These are phyloP conservation scores for Lucifuga dentata DNA, from an alignment of 2,113 vertebrate species.

Conservation along the genomic window DNA sequence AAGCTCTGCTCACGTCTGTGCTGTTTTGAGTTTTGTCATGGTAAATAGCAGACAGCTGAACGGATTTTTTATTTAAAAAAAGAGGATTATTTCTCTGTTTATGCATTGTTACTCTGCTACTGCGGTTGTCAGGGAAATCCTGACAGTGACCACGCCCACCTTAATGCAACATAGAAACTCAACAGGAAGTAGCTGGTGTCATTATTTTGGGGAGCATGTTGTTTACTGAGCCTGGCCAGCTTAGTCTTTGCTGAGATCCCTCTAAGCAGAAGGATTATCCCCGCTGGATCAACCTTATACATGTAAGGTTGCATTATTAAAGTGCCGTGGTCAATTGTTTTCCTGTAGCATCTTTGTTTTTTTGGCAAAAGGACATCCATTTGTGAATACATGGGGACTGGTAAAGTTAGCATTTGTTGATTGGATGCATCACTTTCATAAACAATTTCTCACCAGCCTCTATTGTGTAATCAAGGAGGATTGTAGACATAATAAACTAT, in stretches of 20 bases:
- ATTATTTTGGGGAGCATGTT: conserved; percentile 43
- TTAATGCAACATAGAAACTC: conserved; percentile 20
- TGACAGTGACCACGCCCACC: conserved; percentile 30
- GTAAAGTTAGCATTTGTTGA: conserved; percentile 3
- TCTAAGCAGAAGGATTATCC: conserved; percentile 72
- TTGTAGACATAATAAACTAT: too few relatives aligned
- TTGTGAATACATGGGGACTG: conserved; percentile 4
- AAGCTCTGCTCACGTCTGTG: not conserved
- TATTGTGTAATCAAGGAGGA: not conserved
- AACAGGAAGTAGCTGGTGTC: conserved; percentile 7
- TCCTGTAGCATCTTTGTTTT: conserved; percentile 42
- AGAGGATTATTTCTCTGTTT: conserved; percentile 68
- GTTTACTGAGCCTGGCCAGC: conserved; percentile 60
- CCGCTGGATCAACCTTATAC: conserved; percentile 59
- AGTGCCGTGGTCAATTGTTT: conserved; percentile 44
- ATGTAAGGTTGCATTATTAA: conserved; percentile 63
- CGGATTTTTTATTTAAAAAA: conserved; percentile 25
- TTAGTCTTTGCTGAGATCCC: conserved; percentile 63
- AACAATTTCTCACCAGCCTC: not conserved
- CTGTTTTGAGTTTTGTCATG: not conserved
- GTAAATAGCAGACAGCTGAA: conserved; percentile 66
- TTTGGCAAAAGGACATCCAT: not conserved
- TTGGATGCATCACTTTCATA: not conserved
- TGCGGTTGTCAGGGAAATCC: conserved; percentile 21
- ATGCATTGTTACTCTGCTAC: conserved; percentile 37